Evolutionary conservation across 1,140 invertebrate genomes (phyloP).

Genomic region (Contarinia nasturtii): DNA sequence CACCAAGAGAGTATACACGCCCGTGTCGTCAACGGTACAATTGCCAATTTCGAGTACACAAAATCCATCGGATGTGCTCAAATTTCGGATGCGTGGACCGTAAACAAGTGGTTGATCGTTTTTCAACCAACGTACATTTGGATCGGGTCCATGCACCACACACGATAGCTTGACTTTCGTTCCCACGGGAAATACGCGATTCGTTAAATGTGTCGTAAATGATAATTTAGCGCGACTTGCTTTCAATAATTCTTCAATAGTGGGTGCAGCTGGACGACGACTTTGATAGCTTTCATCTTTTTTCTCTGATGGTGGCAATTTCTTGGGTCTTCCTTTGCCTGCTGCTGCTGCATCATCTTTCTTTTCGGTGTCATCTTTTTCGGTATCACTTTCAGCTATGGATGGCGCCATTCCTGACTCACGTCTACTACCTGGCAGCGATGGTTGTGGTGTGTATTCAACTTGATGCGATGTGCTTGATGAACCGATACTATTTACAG

Average conservation of each 20-base stretch:
- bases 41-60: slow-evolving; percentile 30
- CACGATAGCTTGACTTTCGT: slow-evolving; percentile 21
- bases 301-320: slow-evolving; percentile 12
- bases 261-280: slow-evolving; percentile 15
- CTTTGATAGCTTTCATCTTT: slow-evolving; percentile 13
- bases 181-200: slow-evolving; percentile 20
- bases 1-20: slow-evolving; percentile 27
- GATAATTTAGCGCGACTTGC: slow-evolving; percentile 20
- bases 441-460: slow-evolving; percentile 13
- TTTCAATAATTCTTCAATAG: slow-evolving; percentile 7
- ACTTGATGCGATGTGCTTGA: slow-evolving; percentile 20
- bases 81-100: slow-evolving; percentile 16
- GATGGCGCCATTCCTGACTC: slow-evolving; percentile 6
- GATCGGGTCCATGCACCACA: slow-evolving; percentile 17
- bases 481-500: slow-evolving; percentile 34
- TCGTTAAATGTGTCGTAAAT: slow-evolving; percentile 19
- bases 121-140: slow-evolving; percentile 19
- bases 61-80: slow-evolving; percentile 24
- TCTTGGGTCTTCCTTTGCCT: slow-evolving; percentile 3
- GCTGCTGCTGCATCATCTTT: background rate
- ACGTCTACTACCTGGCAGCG: slow-evolving; percentile 14
- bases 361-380: background rate
- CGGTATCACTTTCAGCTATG: slow-evolving; percentile 2
- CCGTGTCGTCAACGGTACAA: slow-evolving; percentile 19
- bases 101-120: slow-evolving; percentile 18